These are phyloP conservation scores for Marmota monax DNA, from an alignment of 2,113 vertebrate genomes.

Conservation along the genomic window DNA sequence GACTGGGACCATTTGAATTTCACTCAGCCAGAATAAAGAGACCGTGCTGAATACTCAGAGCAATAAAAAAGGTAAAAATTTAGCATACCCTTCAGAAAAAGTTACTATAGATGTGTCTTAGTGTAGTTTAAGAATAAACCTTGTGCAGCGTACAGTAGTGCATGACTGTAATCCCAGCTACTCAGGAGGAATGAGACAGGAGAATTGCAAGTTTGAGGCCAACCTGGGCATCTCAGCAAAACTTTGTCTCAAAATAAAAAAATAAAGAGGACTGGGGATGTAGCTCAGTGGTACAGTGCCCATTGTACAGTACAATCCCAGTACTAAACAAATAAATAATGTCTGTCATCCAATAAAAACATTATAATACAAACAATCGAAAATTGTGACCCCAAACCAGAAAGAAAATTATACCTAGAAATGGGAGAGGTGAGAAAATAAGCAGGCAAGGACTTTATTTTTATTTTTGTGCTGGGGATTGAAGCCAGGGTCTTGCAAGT, in stretches of 20 bases:
- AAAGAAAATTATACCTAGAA: constrained; percentile 1
- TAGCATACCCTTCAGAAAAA: neutral
- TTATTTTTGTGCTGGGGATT: too few relatives aligned
- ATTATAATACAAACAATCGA: constrained; percentile 12
- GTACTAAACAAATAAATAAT: neutral
- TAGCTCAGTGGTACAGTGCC: too few relatives aligned
- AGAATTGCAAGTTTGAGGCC: too few relatives aligned
- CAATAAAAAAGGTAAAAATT: neutral
- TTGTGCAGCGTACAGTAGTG: neutral
- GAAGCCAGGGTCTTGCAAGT: too few relatives aligned
- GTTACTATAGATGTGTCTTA: neutral
- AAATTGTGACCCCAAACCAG: neutral
- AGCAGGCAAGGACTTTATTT: neutral
- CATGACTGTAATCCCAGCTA: too few relatives aligned
- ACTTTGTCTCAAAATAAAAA: too few relatives aligned
- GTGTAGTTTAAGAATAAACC: neutral
- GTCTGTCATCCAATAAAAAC: constrained; percentile 5
- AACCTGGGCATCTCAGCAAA: too few relatives aligned
- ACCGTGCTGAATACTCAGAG: neutral
- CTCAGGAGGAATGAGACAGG: too few relatives aligned
- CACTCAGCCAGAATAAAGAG: neutral
- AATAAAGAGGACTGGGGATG: too few relatives aligned
- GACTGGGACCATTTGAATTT: neutral
- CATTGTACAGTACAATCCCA: too few relatives aligned
- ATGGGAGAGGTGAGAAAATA: neutral